Conservation (phyloP, 2,113 vertebrate species). For the Phalacrocorax carbo region DNA sequence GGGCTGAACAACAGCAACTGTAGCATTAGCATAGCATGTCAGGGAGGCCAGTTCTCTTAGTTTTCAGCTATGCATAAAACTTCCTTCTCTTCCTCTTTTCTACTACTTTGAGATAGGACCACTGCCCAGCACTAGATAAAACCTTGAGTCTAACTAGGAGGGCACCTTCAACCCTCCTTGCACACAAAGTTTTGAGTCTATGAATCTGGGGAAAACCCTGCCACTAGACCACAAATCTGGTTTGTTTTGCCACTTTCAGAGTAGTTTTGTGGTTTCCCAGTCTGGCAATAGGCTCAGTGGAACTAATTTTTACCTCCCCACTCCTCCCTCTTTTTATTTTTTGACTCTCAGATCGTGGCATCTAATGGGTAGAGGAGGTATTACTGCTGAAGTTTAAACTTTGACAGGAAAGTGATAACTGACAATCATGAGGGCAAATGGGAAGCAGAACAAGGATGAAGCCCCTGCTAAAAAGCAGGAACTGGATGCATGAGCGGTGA, state of each 20-base stretch:
- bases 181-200: not conserved
- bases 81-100: not conserved
- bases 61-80: not conserved
- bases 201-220: not conserved
- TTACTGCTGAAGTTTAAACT: not conserved
- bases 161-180: not conserved
- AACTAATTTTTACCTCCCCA: not conserved
- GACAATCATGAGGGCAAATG: not conserved
- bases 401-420: not conserved
- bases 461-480: not conserved
- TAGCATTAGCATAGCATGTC: not conserved
- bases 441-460: not conserved
- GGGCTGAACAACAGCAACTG: not conserved
- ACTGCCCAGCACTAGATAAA: not conserved
- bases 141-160: not conserved
- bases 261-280: not conserved
- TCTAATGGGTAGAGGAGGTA: not conserved
- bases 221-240: not conserved
- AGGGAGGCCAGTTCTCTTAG: not conserved
- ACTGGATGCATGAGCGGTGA: not conserved
- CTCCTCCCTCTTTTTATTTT: not conserved
- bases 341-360: not conserved
- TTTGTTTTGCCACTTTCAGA: not conserved
- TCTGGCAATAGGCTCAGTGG: not conserved
- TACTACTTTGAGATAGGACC: not conserved